These are phyloP conservation scores for Lamellibrachia luymesi DNA, from an alignment of 1,140 invertebrate species.

Conservation along the genomic window DNA sequence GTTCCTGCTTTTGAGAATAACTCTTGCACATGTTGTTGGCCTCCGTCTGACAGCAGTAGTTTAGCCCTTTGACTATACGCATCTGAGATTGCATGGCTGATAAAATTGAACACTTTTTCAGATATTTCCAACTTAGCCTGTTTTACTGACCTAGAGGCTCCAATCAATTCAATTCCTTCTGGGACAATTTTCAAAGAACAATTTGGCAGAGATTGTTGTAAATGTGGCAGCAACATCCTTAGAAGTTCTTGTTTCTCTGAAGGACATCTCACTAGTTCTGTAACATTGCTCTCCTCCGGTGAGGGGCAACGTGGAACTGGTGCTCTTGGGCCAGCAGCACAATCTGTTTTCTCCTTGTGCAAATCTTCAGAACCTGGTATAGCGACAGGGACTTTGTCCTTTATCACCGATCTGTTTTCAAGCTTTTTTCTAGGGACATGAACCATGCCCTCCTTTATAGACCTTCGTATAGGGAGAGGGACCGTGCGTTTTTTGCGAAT, in stretches of 20 bases:
- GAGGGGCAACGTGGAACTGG: no score
- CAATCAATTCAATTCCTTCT: background rate
- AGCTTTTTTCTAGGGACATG: no score
- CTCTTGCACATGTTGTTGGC: background rate
- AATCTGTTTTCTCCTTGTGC: no score
- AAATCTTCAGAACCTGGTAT: no score
- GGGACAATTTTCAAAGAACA: background rate
- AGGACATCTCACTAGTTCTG: background rate
- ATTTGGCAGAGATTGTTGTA: background rate
- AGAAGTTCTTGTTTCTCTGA: background rate
- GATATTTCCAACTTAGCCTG: background rate
- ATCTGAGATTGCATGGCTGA: background rate
- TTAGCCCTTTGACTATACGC: background rate
- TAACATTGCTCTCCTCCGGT: no score
- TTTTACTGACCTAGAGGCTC: background rate
- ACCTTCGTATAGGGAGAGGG: no score
- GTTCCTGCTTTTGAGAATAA: background rate
- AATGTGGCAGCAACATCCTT: background rate
- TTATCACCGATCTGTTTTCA: no score
- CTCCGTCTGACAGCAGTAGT: background rate
- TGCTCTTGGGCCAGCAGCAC: no score
- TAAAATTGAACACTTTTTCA: background rate
- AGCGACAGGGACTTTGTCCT: no score
- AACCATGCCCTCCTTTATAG: no score
- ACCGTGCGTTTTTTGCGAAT: no score